Conservation (phyloP, 2,797 vertebrate genomes). For the Cryptoblepharus egeriae region DNA sequence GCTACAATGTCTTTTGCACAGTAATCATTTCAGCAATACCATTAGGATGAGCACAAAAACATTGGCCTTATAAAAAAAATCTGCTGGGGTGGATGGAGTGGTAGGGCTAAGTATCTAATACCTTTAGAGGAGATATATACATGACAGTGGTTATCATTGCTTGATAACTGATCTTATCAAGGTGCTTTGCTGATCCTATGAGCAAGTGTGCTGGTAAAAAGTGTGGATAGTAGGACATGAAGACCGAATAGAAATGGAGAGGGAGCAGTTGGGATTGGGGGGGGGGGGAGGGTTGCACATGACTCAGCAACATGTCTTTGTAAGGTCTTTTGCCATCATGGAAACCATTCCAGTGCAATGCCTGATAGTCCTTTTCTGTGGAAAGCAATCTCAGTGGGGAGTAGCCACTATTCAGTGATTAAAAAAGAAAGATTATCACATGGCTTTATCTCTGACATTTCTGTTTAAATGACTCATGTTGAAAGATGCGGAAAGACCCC, state of each 20-base stretch:
- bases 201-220: neutral
- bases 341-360: neutral
- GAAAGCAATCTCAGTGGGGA: neutral
- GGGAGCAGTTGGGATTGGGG: neutral
- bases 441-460: neutral
- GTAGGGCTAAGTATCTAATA: neutral
- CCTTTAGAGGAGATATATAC: fast-evolving
- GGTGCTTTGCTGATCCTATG: neutral
- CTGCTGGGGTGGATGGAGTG: neutral
- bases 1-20: conserved; percentile 40
- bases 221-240: neutral
- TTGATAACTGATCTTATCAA: fast-evolving
- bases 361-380: neutral
- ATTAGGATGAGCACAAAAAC: neutral
- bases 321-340: neutral
- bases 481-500: neutral
- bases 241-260: neutral
- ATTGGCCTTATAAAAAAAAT: too few relatives aligned
- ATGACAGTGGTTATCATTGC: fast-evolving
- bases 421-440: neutral
- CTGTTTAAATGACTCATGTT: neutral
- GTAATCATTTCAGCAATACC: conserved; percentile 32
- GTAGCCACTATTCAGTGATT: neutral
- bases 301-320: neutral
- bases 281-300: neutral